These are phyloP conservation scores for Actenoides hombroni DNA, from an alignment of 2,113 vertebrate genomes.

Conservation along the genomic window DNA sequence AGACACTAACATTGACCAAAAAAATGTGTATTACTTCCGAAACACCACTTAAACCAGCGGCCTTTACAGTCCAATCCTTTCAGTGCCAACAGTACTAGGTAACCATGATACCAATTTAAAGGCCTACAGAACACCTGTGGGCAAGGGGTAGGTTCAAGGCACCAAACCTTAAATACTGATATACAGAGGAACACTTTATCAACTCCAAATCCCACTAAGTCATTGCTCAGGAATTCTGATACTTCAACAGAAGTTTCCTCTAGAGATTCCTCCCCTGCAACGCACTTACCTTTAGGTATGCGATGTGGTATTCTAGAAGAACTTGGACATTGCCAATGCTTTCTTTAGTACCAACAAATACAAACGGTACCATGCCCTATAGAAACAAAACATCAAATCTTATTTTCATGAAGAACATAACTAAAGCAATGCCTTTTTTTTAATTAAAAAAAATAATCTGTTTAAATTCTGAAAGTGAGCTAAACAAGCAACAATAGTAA, in stretches of 20 bases:
- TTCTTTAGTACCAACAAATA: conserved; percentile 97
- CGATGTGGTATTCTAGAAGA: conserved; percentile 94
- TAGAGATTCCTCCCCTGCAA: neutral
- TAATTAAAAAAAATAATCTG: neutral
- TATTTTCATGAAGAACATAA: neutral
- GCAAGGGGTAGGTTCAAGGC: neutral
- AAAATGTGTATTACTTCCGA: neutral
- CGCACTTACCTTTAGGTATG: conserved; percentile 91
- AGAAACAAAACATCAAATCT: neutral
- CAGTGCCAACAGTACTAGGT: neutral
- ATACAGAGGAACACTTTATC: neutral
- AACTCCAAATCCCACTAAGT: neutral
- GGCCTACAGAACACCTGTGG: too few species aligned
- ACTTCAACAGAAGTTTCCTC: neutral
- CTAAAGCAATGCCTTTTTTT: neutral
- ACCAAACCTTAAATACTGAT: neutral
- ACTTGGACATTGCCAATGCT: conserved; percentile 96
- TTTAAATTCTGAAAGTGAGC: neutral
- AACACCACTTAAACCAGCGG: neutral
- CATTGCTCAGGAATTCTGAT: neutral
- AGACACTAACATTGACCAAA: neutral
- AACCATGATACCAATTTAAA: neutral
- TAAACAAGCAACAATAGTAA: neutral
- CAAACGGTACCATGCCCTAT: conserved; percentile 98
- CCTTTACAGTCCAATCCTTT: neutral